These are phyloP conservation scores for Argynnis bischoffii DNA, from an alignment of 2,888 invertebrate genomes.

Conservation along the genomic window DNA sequence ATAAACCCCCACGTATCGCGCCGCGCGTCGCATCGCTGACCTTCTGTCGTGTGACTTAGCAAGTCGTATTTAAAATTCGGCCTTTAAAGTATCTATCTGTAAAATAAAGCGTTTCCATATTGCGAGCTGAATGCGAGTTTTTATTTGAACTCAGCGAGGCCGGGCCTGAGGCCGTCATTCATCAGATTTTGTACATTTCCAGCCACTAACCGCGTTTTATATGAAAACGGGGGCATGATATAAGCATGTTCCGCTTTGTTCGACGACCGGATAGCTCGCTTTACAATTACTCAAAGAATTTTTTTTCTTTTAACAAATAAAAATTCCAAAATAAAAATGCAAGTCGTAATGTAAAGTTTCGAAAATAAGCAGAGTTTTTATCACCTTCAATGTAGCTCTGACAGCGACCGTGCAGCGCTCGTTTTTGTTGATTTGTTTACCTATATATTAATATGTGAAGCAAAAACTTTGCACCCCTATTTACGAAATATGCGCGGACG, in stretches of 20 bases:
- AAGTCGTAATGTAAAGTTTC: background rate
- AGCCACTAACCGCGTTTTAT: constrained; percentile 24
- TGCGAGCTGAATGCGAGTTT: constrained; percentile 6
- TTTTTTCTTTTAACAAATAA: constrained; percentile 20
- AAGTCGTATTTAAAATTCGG: background rate
- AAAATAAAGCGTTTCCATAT: constrained; percentile 16
- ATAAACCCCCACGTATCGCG: no score
- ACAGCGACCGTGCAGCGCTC: no score
- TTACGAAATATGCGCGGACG: no score
- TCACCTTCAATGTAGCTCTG: no score
- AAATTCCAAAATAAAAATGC: background rate
- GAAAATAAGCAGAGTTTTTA: background rate
- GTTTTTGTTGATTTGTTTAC: background rate
- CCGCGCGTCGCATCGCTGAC: no score
- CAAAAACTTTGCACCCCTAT: no score
- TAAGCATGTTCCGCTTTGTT: constrained; percentile 13
- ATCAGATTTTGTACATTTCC: constrained; percentile 25
- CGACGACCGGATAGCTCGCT: constrained; percentile 16
- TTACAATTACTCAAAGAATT: constrained; percentile 18
- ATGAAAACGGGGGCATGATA: constrained; percentile 19
- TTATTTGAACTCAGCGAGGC: background rate
- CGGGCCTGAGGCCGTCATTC: constrained; percentile 19
- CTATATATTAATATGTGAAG: background rate
- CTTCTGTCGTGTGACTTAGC: background rate
- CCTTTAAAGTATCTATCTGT: constrained; percentile 2